A percentile compares a stretch with the other conserved stretches of the same genome.
Evolutionary conservation across 2,797 vertebrate genomes (phyloP).

Genomic region (Acrossocheilus wenchowensis): DNA sequence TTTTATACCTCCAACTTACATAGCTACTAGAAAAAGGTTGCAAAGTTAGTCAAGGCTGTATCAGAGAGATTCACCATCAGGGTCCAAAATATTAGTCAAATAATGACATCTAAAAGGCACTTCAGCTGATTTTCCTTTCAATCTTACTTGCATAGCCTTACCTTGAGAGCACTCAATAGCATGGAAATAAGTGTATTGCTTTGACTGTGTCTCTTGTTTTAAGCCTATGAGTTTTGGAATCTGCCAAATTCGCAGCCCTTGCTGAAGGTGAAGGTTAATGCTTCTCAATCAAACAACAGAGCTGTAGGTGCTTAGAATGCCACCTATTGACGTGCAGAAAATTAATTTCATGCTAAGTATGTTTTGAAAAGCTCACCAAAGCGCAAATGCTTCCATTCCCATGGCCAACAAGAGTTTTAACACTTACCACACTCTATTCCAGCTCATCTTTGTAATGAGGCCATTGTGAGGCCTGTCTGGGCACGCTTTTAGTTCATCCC

Average conservation of each 20-base stretch:
- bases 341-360: conserved; percentile 44
- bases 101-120: conserved; percentile 45
- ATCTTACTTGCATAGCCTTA: conserved; percentile 34
- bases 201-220: conserved; percentile 30
- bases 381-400: conserved; percentile 24
- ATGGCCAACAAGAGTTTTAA: conserved; percentile 41
- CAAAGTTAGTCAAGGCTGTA: conserved; percentile 43
- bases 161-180: conserved; percentile 43
- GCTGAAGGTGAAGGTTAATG: conserved; percentile 50
- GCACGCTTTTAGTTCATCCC: conserved; percentile 45
- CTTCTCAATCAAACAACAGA: conserved; percentile 38
- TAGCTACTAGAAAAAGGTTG: conserved; percentile 15
- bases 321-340: conserved; percentile 17
- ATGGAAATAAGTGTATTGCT: conserved; percentile 50
- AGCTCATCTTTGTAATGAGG: conserved; percentile 50
- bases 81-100: conserved; percentile 39
- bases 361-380: conserved; percentile 34
- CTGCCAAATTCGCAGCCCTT: conserved; percentile 33
- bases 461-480: conserved; percentile 51
- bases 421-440: conserved; percentile 36
- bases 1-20: conserved; percentile 16
- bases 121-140: conserved; percentile 52
- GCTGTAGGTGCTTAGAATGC: conserved; percentile 39
- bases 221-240: conserved; percentile 39
- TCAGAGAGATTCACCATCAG: conserved; percentile 27